Evolutionary conservation across 2,113 vertebrate genomes (phyloP).

Genomic region (Eudorcas thomsonii): DNA sequence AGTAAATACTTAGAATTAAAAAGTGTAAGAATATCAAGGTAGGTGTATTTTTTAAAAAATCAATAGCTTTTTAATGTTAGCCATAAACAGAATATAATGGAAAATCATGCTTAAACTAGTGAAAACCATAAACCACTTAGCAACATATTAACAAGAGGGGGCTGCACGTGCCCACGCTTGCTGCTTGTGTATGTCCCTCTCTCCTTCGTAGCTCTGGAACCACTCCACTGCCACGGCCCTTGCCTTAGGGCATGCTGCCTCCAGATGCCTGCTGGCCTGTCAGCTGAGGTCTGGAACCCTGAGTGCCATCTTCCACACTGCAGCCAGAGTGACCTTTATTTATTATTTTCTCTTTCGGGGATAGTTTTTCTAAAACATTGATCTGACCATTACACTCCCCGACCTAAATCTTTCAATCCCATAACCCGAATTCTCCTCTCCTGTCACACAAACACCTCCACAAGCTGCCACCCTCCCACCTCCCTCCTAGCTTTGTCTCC

Average conservation of each 20-base stretch:
- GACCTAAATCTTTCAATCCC: not conserved
- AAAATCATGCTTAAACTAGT: not conserved
- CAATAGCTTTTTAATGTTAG: not conserved
- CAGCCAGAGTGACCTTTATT: not conserved
- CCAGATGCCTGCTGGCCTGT: not conserved
- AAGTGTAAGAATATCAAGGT: not conserved
- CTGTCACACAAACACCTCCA: not conserved
- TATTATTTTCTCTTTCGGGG: not conserved
- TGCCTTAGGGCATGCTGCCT: not conserved
- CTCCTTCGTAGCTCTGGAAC: not conserved
- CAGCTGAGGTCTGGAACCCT: not conserved
- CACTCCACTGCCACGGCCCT: not conserved
- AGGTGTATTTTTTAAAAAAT: not conserved
- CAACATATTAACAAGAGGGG: not conserved
- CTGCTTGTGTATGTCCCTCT: too few relatives aligned
- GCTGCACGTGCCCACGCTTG: rapidly evolving
- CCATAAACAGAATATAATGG: not conserved
- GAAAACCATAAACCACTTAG: not conserved
- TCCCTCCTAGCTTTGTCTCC: not conserved
- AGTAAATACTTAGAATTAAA: not conserved
- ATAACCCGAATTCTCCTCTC: not conserved
- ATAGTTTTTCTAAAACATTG: not conserved
- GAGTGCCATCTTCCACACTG: not conserved
- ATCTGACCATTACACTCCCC: conserved; percentile 4
- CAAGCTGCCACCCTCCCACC: not conserved